phyloP scores from a whole-genome alignment of 2,888 invertebrate genomes.

The Acronicta psi region DNA sequence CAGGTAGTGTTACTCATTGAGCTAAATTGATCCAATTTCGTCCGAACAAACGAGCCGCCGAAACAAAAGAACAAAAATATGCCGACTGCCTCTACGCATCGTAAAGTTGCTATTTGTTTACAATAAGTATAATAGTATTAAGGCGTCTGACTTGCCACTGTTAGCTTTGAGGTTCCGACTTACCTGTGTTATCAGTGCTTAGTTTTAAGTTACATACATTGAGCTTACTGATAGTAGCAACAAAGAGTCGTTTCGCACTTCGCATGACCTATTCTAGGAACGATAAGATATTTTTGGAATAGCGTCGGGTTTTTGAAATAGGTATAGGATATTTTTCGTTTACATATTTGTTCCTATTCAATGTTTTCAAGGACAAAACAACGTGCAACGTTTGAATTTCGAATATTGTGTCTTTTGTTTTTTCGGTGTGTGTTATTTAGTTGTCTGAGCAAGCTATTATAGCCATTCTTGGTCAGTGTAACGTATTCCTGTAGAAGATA shows the following conservation, averaged over 20 bases:
- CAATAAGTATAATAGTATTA: slow-evolving; percentile 75
- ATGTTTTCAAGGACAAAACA: slow-evolving; percentile 8
- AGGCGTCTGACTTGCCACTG: slow-evolving; percentile 80
- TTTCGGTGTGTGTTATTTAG: neutral
- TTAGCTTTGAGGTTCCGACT: slow-evolving; percentile 71
- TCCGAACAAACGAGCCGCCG: slow-evolving; percentile 65
- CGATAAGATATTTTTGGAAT: slow-evolving; percentile 35
- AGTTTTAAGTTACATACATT: slow-evolving; percentile 30
- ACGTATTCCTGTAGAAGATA: no score
- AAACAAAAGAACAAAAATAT: slow-evolving; percentile 68
- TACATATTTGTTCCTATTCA: slow-evolving; percentile 13
- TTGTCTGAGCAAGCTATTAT: no score
- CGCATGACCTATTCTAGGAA: slow-evolving; percentile 38
- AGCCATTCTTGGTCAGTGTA: no score
- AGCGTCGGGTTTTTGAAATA: slow-evolving; percentile 6
- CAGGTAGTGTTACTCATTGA: slow-evolving; percentile 37
- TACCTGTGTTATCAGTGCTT: slow-evolving; percentile 49
- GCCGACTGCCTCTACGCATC: slow-evolving; percentile 53
- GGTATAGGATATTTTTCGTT: slow-evolving; percentile 11
- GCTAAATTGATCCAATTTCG: slow-evolving; percentile 54
- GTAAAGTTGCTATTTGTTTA: slow-evolving; percentile 74
- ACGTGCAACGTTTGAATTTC: slow-evolving; percentile 1
- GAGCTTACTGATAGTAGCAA: slow-evolving; percentile 16
- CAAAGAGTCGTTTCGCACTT: slow-evolving; percentile 29
- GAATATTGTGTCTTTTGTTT: neutral